phyloP scores from a whole-genome alignment of 2,888 invertebrate species.

The Hypolimnas misippus region DNA sequence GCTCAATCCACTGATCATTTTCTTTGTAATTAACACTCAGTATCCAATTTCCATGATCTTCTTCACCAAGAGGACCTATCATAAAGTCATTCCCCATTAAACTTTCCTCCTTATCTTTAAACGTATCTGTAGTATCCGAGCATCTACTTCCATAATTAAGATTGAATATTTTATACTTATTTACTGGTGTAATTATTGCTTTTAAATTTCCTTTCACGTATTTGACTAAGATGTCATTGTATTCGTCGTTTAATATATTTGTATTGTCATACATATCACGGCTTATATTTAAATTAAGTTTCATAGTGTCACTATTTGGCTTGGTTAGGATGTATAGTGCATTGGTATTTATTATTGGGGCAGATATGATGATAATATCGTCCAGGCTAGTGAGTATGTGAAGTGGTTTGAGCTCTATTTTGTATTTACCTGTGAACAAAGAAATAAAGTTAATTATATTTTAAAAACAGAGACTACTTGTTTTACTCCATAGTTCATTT shows the following conservation, averaged over 20 bases:
- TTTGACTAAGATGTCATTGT: conserved; percentile 37
- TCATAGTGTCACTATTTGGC: conserved; percentile 58
- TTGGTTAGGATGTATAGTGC: conserved; percentile 55
- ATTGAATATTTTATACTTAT: conserved; percentile 48
- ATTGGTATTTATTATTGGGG: conserved; percentile 52
- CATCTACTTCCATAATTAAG: conserved; percentile 37
- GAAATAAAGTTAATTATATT: too few relatives aligned
- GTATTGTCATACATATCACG: conserved; percentile 4
- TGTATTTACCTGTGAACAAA: conserved; percentile 55
- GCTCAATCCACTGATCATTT: conserved; percentile 56
- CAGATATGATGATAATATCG: conserved; percentile 59
- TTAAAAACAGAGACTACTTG: too few relatives aligned
- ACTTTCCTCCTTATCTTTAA: conserved; percentile 40
- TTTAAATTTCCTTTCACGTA: conserved; percentile 36
- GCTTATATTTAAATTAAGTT: conserved; percentile 49
- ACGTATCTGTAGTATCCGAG: conserved; percentile 36
- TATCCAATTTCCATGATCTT: conserved; percentile 74
- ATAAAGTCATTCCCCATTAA: conserved; percentile 58
- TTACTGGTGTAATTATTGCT: conserved; percentile 36
- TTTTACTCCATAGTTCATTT: too few relatives aligned
- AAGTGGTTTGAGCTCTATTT: conserved; percentile 56
- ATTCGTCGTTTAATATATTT: conserved; percentile 6
- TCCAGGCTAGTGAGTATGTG: conserved; percentile 52
- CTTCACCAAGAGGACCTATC: conserved; percentile 62
- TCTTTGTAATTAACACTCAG: conserved; percentile 58